Conservation (phyloP, 1,140 invertebrate species). For the Aphelenchoides avenae region DNA sequence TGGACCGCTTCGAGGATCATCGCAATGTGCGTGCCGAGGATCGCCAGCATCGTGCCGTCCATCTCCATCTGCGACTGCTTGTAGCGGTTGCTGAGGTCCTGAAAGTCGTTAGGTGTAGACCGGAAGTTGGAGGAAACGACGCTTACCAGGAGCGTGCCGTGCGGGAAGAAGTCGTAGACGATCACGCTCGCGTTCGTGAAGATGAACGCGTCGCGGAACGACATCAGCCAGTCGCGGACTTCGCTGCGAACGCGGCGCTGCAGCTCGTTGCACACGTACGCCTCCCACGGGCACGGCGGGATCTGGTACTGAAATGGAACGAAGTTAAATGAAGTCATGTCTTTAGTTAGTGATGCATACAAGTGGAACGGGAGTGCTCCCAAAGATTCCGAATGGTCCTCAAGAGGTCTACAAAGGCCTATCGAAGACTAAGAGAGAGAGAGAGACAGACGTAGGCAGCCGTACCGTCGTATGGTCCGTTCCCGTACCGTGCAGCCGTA, state of each 20-base stretch:
- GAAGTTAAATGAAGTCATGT: too few relatives aligned
- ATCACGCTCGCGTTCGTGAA: conserved; percentile 38
- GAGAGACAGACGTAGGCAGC: too few relatives aligned
- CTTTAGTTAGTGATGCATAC: too few relatives aligned
- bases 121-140: not conserved
- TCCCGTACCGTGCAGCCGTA: too few relatives aligned
- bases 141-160: conserved; percentile 33
- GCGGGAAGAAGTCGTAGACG: conserved; percentile 38
- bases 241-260: not conserved
- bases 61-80: conserved; percentile 20
- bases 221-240: conserved; percentile 31
- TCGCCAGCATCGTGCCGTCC: conserved; percentile 20
- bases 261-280: conserved; percentile 35
- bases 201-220: conserved; percentile 35
- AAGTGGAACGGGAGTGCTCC: too few relatives aligned
- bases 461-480: too few relatives aligned
- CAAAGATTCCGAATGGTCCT: too few relatives aligned
- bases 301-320: conserved; percentile 28
- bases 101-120: not conserved
- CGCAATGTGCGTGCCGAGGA: conserved; percentile 30
- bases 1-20: conserved; percentile 30
- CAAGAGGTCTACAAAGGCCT: too few relatives aligned
- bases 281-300: conserved; percentile 40
- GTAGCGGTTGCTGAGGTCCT: conserved; percentile 35
- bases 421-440: too few relatives aligned